Base-by-base conservation (phyloP, 2,888 invertebrate genomes). In the Pachydiplax longipennis region DNA sequence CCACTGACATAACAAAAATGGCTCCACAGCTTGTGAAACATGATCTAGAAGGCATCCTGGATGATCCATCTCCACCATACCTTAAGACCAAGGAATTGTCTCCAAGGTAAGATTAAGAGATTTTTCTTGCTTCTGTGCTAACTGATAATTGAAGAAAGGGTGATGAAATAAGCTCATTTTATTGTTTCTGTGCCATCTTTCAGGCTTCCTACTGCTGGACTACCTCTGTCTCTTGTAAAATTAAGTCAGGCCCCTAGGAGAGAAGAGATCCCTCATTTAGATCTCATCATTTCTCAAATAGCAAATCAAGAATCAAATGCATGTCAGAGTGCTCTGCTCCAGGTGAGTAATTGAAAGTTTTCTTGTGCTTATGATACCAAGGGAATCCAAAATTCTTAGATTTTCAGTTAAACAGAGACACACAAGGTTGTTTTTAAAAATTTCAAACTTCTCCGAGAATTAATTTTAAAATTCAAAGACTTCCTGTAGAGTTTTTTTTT, bases 291-390 rank as follows among this genome's bases (percentile, higher is more conserved):
- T 90, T 93, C 94, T 4, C 95, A 95, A 92, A 93, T 95, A 13
- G 94, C 94, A 31, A 94, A 93, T 91, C 93, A 93, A 90, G 94
- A 95, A 90, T 93, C 94, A 48, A 92, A 92, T 37, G 93, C 93
- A 65, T 93, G 94, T 91, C 93, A 95, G 90, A 94, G 94, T 92
- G 94, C 95, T n/a, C 93, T 95, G 83, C 94, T 94, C 8, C 95
- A 95, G 93, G 87, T 87, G 37, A 22, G 61, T 87, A 12, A 53
- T 53, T 18, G 0, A 53, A 53, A 5, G 18, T 53, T 15, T 8
- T 44, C 44, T 44, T 44, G 10, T 0, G 1, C 40, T 40, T 2
- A 10, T 44, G 44, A 44, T 44, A 10, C 10, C 44, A 6, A n/a
- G 44, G 44, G 44, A 44, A 44, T 44, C 10, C 44, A 10, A 44